Conservation (phyloP, 2,888 invertebrate species). For the Nomada fabriciana region DNA sequence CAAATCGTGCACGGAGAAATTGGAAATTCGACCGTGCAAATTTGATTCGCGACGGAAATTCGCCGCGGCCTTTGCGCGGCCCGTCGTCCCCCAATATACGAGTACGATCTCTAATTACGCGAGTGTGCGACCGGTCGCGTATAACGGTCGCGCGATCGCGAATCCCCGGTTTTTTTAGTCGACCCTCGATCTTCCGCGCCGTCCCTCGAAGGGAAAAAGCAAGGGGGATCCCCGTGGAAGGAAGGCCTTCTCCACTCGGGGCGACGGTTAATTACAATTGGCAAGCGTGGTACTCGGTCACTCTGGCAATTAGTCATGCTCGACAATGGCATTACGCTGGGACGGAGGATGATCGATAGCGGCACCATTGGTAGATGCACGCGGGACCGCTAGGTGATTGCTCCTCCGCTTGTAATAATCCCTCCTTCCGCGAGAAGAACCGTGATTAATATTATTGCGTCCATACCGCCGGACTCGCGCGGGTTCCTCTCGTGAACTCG, state of each 20-base stretch:
- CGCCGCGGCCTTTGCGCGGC: slow-evolving; percentile 30
- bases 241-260: slow-evolving; percentile 29
- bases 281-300: slow-evolving; percentile 70
- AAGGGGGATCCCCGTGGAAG: slow-evolving; percentile 37
- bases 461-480: slow-evolving; percentile 4
- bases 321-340: slow-evolving; percentile 72
- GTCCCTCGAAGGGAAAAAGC: slow-evolving; percentile 56
- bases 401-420: slow-evolving; percentile 67
- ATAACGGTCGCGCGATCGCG: not conserved
- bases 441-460: slow-evolving; percentile 73
- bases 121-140: slow-evolving; percentile 6
- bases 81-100: not conserved
- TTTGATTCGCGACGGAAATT: slow-evolving; percentile 57
- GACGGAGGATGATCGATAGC: slow-evolving; percentile 77
- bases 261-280: slow-evolving; percentile 73
- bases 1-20: slow-evolving; percentile 46
- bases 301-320: slow-evolving; percentile 77
- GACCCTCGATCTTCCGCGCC: slow-evolving; percentile 55
- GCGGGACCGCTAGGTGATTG: slow-evolving; percentile 62
- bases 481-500: not conserved
- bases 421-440: slow-evolving; percentile 59
- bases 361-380: slow-evolving; percentile 67
- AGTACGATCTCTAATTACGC: slow-evolving; percentile 41
- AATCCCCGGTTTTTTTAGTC: slow-evolving; percentile 23
- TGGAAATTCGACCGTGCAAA: slow-evolving; percentile 59